Percentiles rank a stretch among this genome's conserved stretches.
phyloP scores from a whole-genome alignment of 2,888 invertebrate genomes.

The Cactoblastis cactorum region DNA sequence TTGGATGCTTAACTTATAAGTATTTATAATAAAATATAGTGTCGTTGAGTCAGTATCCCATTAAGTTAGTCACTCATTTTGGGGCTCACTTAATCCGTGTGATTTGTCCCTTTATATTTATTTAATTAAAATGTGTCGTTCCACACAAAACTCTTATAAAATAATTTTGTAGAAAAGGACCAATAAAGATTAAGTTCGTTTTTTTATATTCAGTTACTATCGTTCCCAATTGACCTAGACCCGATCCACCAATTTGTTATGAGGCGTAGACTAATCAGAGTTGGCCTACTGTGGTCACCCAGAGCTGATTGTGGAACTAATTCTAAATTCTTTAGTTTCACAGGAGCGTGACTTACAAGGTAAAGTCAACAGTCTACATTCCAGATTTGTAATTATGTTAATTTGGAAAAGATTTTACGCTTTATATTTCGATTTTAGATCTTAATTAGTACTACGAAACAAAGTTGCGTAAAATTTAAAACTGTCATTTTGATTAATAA shows the following conservation, averaged over 20 bases:
- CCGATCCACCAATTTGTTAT: constrained; percentile 1
- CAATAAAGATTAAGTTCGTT: background rate
- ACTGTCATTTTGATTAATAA: background rate
- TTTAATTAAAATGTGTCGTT: no score
- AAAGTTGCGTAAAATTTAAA: background rate
- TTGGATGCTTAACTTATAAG: no score
- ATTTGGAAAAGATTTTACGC: background rate
- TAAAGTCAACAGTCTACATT: background rate
- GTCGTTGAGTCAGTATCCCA: no score
- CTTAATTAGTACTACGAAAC: background rate
- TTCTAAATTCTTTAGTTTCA: background rate
- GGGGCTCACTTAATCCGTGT: no score
- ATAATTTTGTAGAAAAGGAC: background rate
- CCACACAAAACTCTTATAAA: background rate
- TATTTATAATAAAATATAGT: no score
- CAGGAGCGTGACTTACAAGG: background rate
- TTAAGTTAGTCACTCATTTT: no score
- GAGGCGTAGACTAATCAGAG: constrained; percentile 3
- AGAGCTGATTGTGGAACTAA: background rate
- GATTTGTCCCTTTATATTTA: no score
- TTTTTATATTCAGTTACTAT: constrained; percentile 2
- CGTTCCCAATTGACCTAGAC: background rate
- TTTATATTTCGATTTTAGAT: background rate
- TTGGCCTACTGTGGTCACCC: background rate
- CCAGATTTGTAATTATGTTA: background rate